Evolutionary conservation across 2,888 invertebrate species (phyloP), one percentile per base, ranked within the genome.

Genomic region (Phyllotreta striolata): DNA sequence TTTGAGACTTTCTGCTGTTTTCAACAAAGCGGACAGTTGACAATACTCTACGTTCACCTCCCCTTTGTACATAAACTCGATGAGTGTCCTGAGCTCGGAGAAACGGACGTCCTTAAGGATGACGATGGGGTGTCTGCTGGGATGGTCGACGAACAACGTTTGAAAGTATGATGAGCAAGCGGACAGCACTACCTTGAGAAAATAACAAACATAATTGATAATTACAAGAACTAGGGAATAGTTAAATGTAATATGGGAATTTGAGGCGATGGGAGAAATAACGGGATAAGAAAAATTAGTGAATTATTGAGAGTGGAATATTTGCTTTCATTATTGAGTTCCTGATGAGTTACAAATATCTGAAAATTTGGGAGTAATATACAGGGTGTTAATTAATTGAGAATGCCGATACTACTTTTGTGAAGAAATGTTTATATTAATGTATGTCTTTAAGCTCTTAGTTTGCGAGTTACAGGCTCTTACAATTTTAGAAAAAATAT

Each of bases 51-150:
- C 93, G 90, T 94, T 94, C 78, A 95, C 95, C 85, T 95, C 95
- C 80, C 95, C 95, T 84, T 93, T 92, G 88, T 95, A 95, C 95
- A 95, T 95, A 89, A 95, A 95, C 88, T 95, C 94, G 82, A 95
- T 91, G 81, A 95, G 89, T 75, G 95, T 95, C 82, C 93, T 88
- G 80, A 95, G 86, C 85, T 95, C 95, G 81, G 91, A 87, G 83
- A 93, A 91, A 79, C 92, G 91, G 81, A 95, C 95, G 93, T 95
- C 95, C 85, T 95, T 95, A 78, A 95, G 88, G 83, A 95, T 95
- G 83, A 95, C 94, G 82, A 95, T 95, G 78, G 95, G 95, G 83
- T 95, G 95, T 83, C 93, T 91, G 58, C 75, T 76, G 76, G 95
- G 94, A 83, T 95, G 95, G 85, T 94, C 93, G 84, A 93, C 89